These are phyloP conservation scores for Agrochola litura DNA, from an alignment of 2,888 invertebrate genomes.

Conservation along the genomic window DNA sequence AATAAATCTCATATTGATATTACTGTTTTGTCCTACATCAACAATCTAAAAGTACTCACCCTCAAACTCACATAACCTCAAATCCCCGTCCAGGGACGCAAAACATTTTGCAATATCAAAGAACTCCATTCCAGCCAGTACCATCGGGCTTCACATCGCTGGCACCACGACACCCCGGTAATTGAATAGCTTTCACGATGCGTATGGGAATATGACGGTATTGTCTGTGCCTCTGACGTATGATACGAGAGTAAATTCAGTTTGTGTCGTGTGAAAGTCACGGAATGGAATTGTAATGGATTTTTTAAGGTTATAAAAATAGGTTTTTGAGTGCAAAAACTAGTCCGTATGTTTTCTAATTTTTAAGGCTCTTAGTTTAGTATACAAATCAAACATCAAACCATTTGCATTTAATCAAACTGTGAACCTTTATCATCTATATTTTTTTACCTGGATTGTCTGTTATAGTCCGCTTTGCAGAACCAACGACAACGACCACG, in stretches of 20 bases:
- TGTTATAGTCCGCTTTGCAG: neutral
- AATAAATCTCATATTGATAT: neutral
- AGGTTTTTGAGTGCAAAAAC: neutral
- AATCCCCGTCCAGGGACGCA: slow-evolving; percentile 20
- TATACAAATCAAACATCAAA: neutral
- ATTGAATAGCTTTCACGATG: slow-evolving; percentile 70
- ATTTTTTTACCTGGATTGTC: too few relatives aligned
- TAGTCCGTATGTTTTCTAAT: neutral
- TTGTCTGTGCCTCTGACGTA: slow-evolving; percentile 52
- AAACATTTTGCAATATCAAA: slow-evolving; percentile 44
- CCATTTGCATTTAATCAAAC: neutral
- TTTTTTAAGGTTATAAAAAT: slow-evolving; percentile 43
- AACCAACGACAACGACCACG: too few relatives aligned
- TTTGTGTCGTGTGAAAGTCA: slow-evolving; percentile 48
- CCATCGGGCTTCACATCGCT: slow-evolving; percentile 23
- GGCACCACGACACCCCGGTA: slow-evolving; percentile 63
- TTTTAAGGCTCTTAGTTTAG: neutral
- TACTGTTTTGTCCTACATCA: neutral
- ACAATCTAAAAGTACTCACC: neutral
- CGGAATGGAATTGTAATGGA: slow-evolving; percentile 22
- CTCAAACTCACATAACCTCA: neutral
- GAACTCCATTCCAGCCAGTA: slow-evolving; percentile 3
- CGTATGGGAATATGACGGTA: slow-evolving; percentile 60
- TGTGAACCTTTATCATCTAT: too few relatives aligned
- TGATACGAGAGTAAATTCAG: slow-evolving; percentile 51